Percentiles rank a stretch among this genome's conserved stretches.
Conservation (phyloP, 2,797 vertebrate genomes). For the Crenuchus spilurus region DNA sequence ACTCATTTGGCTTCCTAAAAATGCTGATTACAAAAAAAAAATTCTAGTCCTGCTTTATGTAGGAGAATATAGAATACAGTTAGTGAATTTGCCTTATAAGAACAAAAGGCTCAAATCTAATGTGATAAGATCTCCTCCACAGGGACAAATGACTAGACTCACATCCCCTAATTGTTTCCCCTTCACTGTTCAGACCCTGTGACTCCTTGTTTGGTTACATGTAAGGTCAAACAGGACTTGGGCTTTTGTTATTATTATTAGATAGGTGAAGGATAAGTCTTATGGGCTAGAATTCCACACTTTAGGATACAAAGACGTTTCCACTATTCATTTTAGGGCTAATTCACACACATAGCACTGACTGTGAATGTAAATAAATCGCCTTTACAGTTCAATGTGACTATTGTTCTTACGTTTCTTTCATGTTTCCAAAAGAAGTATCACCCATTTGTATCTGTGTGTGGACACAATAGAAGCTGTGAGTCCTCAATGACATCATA, state of each 20-base stretch:
- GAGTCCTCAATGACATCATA: conserved; percentile 23
- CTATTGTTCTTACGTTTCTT: conserved; percentile 5
- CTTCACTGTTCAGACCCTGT: conserved; percentile 6
- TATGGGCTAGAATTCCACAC: not conserved
- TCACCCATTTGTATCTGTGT: not conserved
- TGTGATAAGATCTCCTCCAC: conserved; percentile 47
- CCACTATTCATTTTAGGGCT: not conserved
- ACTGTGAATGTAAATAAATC: conserved; percentile 18
- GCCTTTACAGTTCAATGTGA: not conserved
- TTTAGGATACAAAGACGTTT: not conserved
- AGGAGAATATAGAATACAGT: too few relatives aligned
- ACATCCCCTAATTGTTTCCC: conserved; percentile 49
- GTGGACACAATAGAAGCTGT: conserved; percentile 25
- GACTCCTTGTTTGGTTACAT: conserved; percentile 25
- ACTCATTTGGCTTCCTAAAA: too few relatives aligned
- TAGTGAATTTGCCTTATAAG: not conserved
- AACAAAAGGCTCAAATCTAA: conserved; percentile 40
- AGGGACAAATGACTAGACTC: conserved; percentile 41
- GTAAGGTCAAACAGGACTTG: not conserved
- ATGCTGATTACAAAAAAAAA: too few relatives aligned
- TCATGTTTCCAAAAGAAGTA: not conserved
- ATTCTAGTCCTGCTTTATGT: too few relatives aligned
- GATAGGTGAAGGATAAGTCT: not conserved
- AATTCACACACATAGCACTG: not conserved
- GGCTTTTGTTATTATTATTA: conserved; percentile 22